Base-by-base conservation (phyloP, 2,888 invertebrate species). In the Cerceris ruficornis region DNA sequence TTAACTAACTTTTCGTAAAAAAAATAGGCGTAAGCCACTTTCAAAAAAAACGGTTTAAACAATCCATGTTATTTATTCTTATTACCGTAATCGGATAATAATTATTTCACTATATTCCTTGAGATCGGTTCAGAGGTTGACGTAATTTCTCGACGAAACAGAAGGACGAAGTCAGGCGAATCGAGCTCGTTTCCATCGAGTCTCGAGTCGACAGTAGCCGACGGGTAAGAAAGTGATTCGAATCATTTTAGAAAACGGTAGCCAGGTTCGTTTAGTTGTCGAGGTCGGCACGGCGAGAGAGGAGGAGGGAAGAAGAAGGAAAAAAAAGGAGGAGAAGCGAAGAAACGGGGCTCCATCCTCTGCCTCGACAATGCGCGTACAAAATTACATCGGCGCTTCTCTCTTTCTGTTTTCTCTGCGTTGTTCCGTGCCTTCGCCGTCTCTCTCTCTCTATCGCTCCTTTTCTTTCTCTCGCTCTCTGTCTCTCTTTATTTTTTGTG, bases 161-260 rank as follows among this genome's bases (percentile, higher is more conserved):
- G 61, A 62, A 39, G 60, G 60, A 61, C 59, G 50, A 64, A 71
- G 71, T 78, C n/a, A 64, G 62, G 60, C 42, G 65, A 15, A 57
- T 50, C 57, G 43, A 62, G 49, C 46, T 54, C 69, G 49, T 75
- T 54, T 46, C 49, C n/a, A 43, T 62, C 42, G 42, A 11, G 46
- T 46, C 11, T 46, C 46, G 11, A 28, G 54, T 64, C 65, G 64
- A 58, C 52, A 17, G 68, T 75, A 70, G 79, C 79, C 62, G 67
- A 15, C 72, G 76, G 76, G 69, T 78, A 71, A 66, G 74, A 71
- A 76, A 71, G 66, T 75, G 75, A 73, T 79, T 75, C 69, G 79
- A 79, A 62, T 69, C 75, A 74, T 73, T 84, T 68, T 69, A 72
- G 72, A 76, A 82, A 81, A 79, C 86, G 84, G 86, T 84, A 84